These are phyloP conservation scores for Caenorhabditis sp. DNA, from an alignment of 2,888 invertebrate species.

Conservation along the genomic window DNA sequence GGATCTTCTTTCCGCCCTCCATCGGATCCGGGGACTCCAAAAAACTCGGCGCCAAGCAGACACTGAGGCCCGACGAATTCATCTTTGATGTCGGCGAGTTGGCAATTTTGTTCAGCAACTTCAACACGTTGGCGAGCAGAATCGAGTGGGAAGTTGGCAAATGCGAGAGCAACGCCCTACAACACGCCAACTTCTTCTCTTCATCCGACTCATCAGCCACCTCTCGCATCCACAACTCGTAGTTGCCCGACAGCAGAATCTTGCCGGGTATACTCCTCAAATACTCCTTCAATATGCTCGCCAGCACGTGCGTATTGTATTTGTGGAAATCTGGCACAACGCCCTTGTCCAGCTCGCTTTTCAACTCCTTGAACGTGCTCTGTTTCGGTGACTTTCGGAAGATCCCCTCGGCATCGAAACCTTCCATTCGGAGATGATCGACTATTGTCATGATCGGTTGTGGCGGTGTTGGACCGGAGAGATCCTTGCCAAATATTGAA, in stretches of 20 bases:
- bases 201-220: slow-evolving; percentile 69
- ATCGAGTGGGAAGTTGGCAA: slow-evolving; percentile 90
- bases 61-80: slow-evolving; percentile 92
- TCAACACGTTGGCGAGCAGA: slow-evolving; percentile 90
- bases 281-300: slow-evolving; percentile 88
- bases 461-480: slow-evolving; percentile 81
- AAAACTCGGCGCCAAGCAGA: slow-evolving; percentile 92
- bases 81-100: slow-evolving; percentile 88
- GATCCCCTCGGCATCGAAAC: slow-evolving; percentile 88
- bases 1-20: slow-evolving; percentile 76
- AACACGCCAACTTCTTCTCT: slow-evolving; percentile 63
- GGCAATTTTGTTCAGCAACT: slow-evolving; percentile 89
- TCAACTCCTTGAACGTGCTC: slow-evolving; percentile 87
- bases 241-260: slow-evolving; percentile 80
- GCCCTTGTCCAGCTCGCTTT: slow-evolving; percentile 88
- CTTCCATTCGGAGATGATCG: slow-evolving; percentile 85
- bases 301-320: slow-evolving; percentile 89
- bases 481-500: slow-evolving; percentile 77
- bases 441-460: slow-evolving; percentile 84
- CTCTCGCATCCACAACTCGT: slow-evolving; percentile 79
- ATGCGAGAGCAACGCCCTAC: slow-evolving; percentile 84
- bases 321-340: slow-evolving; percentile 86
- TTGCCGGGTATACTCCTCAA: slow-evolving; percentile 79
- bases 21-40: slow-evolving; percentile 87
- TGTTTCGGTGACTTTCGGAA: slow-evolving; percentile 93